A percentile compares a stretch with the other conserved stretches of the same genome.
Conservation (phyloP, 2,888 invertebrate species). For the Hypolimnas misippus region DNA sequence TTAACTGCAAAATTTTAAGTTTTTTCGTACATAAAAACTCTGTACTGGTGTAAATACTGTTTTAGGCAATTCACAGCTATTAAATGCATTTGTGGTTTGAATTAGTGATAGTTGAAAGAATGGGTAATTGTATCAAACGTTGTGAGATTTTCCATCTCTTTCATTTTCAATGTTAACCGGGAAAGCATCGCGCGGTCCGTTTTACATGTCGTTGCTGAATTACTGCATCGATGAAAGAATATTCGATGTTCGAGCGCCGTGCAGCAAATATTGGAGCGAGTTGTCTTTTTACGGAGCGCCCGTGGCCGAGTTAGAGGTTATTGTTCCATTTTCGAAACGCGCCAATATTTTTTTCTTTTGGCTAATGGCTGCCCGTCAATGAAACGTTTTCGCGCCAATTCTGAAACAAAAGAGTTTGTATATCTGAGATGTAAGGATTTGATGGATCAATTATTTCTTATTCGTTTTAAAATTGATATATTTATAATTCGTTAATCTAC, state of each 20-base stretch:
- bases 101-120: background rate
- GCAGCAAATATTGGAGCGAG: conserved; percentile 55
- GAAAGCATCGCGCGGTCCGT: conserved; percentile 10
- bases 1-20: background rate
- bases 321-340: conserved; percentile 78
- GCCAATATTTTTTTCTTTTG: conserved; percentile 60
- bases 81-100: background rate
- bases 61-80: background rate
- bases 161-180: background rate
- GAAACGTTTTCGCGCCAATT: conserved; percentile 50
- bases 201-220: conserved; percentile 27
- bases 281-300: conserved; percentile 75
- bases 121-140: background rate
- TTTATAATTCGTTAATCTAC: too few species aligned
- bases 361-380: conserved; percentile 50
- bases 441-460: background rate
- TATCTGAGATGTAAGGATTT: conserved; percentile 14
- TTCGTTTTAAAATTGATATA: too few species aligned
- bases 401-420: conserved; percentile 42
- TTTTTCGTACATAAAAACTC: background rate
- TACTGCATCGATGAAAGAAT: conserved; percentile 57
- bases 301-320: conserved; percentile 81
- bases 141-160: background rate
- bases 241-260: conserved; percentile 55
- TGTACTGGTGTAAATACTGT: background rate